phyloP scores from a whole-genome alignment of 2,113 vertebrate species.

The Hemicordylus capensis region DNA sequence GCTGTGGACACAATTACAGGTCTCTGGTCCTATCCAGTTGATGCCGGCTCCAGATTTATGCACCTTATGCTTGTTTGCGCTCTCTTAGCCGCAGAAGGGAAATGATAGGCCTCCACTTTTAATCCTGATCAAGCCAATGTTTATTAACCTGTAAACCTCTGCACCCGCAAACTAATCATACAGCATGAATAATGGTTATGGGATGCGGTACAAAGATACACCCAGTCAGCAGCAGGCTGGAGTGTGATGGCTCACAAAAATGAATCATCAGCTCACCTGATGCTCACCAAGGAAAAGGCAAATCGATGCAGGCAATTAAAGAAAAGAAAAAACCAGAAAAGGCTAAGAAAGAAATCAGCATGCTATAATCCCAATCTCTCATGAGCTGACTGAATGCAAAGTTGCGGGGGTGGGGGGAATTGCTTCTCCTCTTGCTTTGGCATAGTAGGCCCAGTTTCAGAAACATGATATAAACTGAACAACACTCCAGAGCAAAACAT shows the following conservation, averaged over 20 bases:
- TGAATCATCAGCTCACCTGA: constrained; percentile 67
- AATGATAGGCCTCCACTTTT: constrained; percentile 44
- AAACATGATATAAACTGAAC: not conserved
- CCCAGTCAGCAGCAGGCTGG: constrained; percentile 48
- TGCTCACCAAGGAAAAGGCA: constrained; percentile 66
- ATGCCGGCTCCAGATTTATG: constrained; percentile 12
- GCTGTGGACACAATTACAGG: constrained; percentile 37
- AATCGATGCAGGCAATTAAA: constrained; percentile 65
- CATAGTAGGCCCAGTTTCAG: not conserved
- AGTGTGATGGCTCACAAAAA: constrained; percentile 64
- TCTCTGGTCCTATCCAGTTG: constrained; percentile 48
- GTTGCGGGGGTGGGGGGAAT: constrained; percentile 35
- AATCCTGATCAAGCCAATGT: constrained; percentile 62
- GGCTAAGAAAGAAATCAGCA: constrained; percentile 58
- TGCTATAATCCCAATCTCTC: constrained; percentile 53
- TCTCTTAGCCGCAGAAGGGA: constrained; percentile 45
- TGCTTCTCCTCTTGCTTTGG: not conserved
- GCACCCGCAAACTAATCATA: constrained; percentile 64
- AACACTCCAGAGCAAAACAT: not conserved
- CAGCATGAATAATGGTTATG: constrained; percentile 64
- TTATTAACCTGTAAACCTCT: constrained; percentile 68
- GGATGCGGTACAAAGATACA: constrained; percentile 49
- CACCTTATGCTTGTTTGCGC: constrained; percentile 14
- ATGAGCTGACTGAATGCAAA: constrained; percentile 46
- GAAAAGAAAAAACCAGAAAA: constrained; percentile 64